Percentiles rank a stretch among this genome's conserved stretches.
Conservation (phyloP, 1,140 invertebrate species). For the Dermatophagoides farinae region DNA sequence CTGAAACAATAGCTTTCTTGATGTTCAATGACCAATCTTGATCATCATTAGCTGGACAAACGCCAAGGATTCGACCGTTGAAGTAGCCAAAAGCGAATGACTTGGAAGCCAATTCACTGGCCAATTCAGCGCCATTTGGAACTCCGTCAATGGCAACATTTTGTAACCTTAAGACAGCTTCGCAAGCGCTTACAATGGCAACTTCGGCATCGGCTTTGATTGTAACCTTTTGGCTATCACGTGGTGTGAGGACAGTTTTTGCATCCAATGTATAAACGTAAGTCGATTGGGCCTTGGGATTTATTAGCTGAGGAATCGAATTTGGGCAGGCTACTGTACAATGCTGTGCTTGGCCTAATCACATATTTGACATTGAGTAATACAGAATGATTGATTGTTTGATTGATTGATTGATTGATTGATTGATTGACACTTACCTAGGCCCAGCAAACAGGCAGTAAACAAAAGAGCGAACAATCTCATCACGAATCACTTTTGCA, state of each 20-base stretch:
- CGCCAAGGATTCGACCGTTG: conserved; percentile 1
- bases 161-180: neutral
- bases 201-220: conserved; percentile 7
- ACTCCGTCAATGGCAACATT: conserved; percentile 4
- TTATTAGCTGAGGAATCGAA: neutral
- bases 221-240: neutral
- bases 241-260: neutral
- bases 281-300: neutral
- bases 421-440: neutral
- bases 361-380: too few relatives aligned
- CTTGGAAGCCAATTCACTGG: neutral
- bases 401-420: neutral
- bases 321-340: neutral
- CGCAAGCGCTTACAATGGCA: neutral
- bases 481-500: neutral
- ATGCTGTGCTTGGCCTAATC: neutral
- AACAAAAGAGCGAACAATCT: neutral
- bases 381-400: neutral
- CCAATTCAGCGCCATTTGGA: neutral
- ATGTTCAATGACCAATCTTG: conserved; percentile 3
- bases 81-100: neutral
- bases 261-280: conserved; percentile 5
- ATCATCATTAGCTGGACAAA: neutral
- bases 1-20: conserved; percentile 5
- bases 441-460: neutral